phyloP scores from a whole-genome alignment of 2,113 vertebrate species.

The Petromus typicus region DNA sequence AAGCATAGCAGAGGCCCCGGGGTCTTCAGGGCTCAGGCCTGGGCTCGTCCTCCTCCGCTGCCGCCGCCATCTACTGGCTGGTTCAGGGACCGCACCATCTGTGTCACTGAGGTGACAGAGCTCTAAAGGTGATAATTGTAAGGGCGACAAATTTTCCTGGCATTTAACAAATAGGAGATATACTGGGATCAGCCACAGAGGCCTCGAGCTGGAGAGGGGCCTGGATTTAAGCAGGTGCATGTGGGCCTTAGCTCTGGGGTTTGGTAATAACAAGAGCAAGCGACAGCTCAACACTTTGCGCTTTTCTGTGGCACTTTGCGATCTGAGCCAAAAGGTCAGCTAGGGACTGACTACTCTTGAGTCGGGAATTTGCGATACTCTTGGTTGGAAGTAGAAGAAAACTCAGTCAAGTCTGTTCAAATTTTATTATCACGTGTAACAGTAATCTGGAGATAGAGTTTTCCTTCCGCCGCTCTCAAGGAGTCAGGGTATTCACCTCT shows the following conservation, averaged over 20 bases:
- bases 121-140: background rate
- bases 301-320: background rate
- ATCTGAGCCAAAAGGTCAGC: background rate
- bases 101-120: no score
- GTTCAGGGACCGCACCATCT: no score
- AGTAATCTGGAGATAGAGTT: background rate
- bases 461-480: no score
- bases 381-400: slow-evolving; percentile 20
- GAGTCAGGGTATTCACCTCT: background rate
- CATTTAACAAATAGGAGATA: background rate
- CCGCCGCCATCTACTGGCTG: no score
- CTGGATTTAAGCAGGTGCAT: background rate
- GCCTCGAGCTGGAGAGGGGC: background rate
- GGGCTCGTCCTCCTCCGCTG: no score
- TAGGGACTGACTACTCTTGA: background rate
- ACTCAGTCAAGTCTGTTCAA: background rate
- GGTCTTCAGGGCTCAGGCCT: no score
- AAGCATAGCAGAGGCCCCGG: no score
- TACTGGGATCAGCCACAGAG: background rate
- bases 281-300: background rate
- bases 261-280: background rate
- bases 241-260: background rate
- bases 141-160: background rate
- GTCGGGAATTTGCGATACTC: background rate
- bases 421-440: background rate